Evolutionary conservation across 1,140 invertebrate species (phyloP), one percentile per base, ranked within the genome.

Genomic region (Cydia amplana): DNA sequence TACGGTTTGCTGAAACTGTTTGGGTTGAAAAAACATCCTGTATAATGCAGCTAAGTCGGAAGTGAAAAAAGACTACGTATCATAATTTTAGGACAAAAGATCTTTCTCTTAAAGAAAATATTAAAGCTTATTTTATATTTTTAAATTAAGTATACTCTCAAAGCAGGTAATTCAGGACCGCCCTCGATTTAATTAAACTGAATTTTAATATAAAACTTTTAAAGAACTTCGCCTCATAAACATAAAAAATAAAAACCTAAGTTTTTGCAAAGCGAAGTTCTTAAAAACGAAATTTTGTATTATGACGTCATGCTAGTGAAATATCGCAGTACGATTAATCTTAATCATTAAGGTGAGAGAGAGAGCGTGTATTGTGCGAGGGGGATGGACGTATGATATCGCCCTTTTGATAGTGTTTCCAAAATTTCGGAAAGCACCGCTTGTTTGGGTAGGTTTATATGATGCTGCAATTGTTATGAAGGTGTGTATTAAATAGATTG

Each of bases 391-490:
- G 77, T 88, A 80, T 90, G 89, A 79, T 77, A 79, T 67, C 89
- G 85, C 89, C 89, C 88, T 91, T 84, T 83, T 84, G 91, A 91
- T 92, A 92, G 89, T 92, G 90, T 92, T 92, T 92, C 91, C 91
- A 92, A 91, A 92, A 91, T 91, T 92, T 90, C 82, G 91, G 89
- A 92, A 92, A 92, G 89, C 84, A 80, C 77, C 81, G 83, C 77
- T 91, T 91, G 88, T 91, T 90, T 87, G 73, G 79, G 23, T 73
- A 4, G 82, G 87, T 63, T 91, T 85, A 89, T 80, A 92, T 88
- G 84, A n/a, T 18, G 80, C 9, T 12, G 28, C 9, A 14, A 46
- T 12, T 46, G 43, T 0, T n/a, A n/a, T 46, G 10, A 14, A 14
- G n/a, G n/a, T n/a, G n/a, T n/a, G n/a, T n/a, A n/a, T n/a, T n/a